Percentiles rank a stretch among this genome's conserved stretches.
Evolutionary conservation across 2,113 vertebrate genomes (phyloP).

Genomic region (Sinocyclocheilus anshuiensis): DNA sequence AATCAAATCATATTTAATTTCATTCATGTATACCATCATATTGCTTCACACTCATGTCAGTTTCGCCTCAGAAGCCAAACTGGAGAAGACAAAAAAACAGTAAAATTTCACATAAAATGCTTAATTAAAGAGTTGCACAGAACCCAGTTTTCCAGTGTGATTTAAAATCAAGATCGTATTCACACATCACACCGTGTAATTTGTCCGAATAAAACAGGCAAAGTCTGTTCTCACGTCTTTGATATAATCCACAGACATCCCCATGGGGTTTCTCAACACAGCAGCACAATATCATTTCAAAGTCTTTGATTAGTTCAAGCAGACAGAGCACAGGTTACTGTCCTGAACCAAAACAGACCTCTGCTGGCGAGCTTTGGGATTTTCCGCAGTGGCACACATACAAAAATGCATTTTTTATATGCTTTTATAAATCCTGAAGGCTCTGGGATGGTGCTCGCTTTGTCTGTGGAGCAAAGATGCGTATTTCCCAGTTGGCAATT

Average conservation of each 20-base stretch:
- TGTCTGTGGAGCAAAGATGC: too few relatives aligned
- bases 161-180: not conserved
- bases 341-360: not conserved
- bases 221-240: slow-evolving; percentile 24
- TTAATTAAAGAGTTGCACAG: slow-evolving; percentile 5
- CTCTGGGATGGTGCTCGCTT: not conserved
- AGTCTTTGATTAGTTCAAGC: not conserved
- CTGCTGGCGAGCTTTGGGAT: slow-evolving; percentile 48
- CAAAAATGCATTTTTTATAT: not conserved
- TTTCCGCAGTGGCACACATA: not conserved
- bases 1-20: not conserved
- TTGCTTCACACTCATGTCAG: not conserved
- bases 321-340: not conserved
- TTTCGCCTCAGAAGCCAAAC: not conserved
- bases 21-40: not conserved
- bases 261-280: not conserved
- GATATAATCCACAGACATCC: slow-evolving; percentile 14
- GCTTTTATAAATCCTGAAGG: not conserved
- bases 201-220: slow-evolving; percentile 8
- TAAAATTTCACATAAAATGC: not conserved
- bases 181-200: slow-evolving; percentile 6
- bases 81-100: not conserved
- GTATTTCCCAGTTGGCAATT: slow-evolving; percentile 20
- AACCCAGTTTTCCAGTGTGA: not conserved
- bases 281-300: not conserved